A percentile compares a stretch with the other conserved stretches of the same genome.
phyloP scores from a whole-genome alignment of 2,888 invertebrate genomes.

The Caenorhabditis virilis region DNA sequence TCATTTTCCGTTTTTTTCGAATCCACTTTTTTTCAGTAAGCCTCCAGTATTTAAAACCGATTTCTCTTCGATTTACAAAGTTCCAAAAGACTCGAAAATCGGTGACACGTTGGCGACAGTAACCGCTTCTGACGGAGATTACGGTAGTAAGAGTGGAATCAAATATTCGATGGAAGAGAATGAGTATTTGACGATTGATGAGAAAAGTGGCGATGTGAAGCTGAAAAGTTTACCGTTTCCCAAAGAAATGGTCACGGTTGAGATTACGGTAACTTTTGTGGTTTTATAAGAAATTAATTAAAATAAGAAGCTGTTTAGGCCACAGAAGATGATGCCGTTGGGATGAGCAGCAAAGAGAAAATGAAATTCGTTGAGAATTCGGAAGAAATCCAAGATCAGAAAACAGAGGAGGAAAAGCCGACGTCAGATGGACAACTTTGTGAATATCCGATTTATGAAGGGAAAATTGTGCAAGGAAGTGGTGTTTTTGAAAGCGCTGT shows the following conservation, averaged over 20 bases:
- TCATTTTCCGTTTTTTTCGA: neutral
- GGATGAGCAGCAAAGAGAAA: neutral
- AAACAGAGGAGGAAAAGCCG: neutral
- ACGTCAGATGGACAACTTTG: constrained; percentile 11
- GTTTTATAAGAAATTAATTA: no score
- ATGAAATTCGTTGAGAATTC: neutral
- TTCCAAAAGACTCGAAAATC: constrained; percentile 4
- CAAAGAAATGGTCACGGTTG: constrained; percentile 6
- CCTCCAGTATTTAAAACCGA: constrained; percentile 40
- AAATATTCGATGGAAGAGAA: constrained; percentile 24
- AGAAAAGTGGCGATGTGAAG: constrained; percentile 22
- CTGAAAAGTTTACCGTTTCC: constrained; percentile 18
- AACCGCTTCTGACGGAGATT: constrained; percentile 34
- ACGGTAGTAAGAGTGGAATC: constrained; percentile 10
- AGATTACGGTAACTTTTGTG: constrained; percentile 23
- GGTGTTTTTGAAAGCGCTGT: constrained; percentile 21
- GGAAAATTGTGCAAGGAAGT: constrained; percentile 18
- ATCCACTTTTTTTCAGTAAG: constrained; percentile 34
- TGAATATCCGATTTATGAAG: constrained; percentile 30
- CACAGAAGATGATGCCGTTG: constrained; percentile 3
- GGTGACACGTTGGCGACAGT: constrained; percentile 26
- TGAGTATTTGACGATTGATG: constrained; percentile 24
- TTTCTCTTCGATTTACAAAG: constrained; percentile 11
- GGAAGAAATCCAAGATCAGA: neutral
- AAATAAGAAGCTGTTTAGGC: no score